Evolutionary conservation across 2,797 vertebrate species (phyloP), one percentile per base, ranked within the genome.

Genomic region (Melanotaenia trifasciata): DNA sequence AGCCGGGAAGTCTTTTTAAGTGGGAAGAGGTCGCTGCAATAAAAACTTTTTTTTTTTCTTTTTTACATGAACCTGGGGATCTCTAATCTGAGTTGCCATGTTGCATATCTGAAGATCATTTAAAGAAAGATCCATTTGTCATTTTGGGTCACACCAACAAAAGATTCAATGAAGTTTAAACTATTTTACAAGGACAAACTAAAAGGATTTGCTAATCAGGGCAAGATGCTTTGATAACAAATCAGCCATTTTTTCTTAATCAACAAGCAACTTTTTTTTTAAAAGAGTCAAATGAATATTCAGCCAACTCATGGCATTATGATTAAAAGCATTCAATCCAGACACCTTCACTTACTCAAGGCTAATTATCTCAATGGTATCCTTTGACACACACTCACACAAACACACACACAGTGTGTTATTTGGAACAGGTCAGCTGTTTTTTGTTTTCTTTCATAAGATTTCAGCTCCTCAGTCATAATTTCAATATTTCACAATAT

Each of bases 241-340:
- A 22, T 40, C 10, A 59, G 14, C 32, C 1, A 11, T 54, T 14
- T 51, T 5, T 40, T 70, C 63, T 1, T 18, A 22, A 65, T 12
- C 12, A 51, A 22, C 18, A 53, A 26, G 4, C 35, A 57, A 2
- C 12, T 16, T 60, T 45, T 57, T 30, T 45, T 40, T 35, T n/a
- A n/a, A n/a, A 43, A 47, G 43, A 47, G 18, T 47, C 18, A 47
- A 47, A 47, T 47, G 2, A 20, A 20, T 9, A 47, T 61, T 63
- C 3, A 82, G 64, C 64, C 43, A 59, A 51, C 28, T 64, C 64
- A 58, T 56, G 53, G 14, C 43, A n/a, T 64, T 38, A 9, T 70
- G 71, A 80, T 81, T 77, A 61, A 60, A 58, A 70, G 62, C 56
- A 79, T 70, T 61, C 78, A 57, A 63, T 81, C 62, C 76, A 66